Percentiles rank a stretch among this genome's conserved stretches.
These are phyloP conservation scores for Chrosomus eos DNA, from an alignment of 2,797 vertebrate genomes.

Conservation along the genomic window DNA sequence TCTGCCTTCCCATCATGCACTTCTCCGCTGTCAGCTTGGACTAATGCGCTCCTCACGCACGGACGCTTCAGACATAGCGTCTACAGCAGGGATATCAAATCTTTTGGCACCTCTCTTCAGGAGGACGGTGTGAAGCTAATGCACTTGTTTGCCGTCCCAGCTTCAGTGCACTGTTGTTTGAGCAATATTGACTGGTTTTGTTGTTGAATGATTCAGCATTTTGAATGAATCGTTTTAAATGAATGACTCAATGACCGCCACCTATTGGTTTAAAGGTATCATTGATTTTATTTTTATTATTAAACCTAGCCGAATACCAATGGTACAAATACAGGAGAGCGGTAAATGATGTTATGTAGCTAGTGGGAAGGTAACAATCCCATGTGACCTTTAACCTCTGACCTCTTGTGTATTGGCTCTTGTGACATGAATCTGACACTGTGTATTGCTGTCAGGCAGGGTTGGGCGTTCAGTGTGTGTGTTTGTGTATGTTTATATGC, in stretches of 20 bases:
- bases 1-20: conserved; percentile 35
- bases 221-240: no score
- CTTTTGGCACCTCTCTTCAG: conserved; percentile 23
- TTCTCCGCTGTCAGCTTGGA: conserved; percentile 11
- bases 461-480: neutral
- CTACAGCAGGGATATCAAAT: conserved; percentile 23
- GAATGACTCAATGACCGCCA: no score
- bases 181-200: no score
- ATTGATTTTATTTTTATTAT: neutral
- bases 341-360: neutral
- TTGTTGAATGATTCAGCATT: no score
- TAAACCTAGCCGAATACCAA: neutral
- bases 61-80: conserved; percentile 30
- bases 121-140: conserved; percentile 28
- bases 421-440: neutral
- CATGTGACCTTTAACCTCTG: neutral
- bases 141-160: neutral
- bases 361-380: neutral
- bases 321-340: neutral
- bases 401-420: neutral
- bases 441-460: conserved; percentile 7
- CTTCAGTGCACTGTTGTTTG: neutral
- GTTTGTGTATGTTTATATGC: neutral
- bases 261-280: no score
- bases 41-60: conserved; percentile 23